Evolutionary conservation across 2,113 vertebrate species (phyloP), one percentile per base, ranked within the genome.

Genomic region (Glareola pratincola): DNA sequence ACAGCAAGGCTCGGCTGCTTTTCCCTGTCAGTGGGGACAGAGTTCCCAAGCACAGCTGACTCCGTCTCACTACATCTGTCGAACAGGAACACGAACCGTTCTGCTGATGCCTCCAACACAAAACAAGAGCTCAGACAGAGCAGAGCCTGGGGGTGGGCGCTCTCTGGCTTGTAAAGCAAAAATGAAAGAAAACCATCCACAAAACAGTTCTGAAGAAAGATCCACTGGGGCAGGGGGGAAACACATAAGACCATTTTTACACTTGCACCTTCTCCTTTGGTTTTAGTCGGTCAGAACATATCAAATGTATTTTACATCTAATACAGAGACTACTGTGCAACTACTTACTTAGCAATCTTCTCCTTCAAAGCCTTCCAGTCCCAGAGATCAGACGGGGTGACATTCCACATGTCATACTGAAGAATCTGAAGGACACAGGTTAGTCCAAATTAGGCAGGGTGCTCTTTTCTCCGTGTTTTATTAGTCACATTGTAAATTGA

Each of bases 331-430:
- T 39, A 39, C 66, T 1, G 0, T 8, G 60, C 14, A 19, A 21
- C 8, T 17, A 98, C 99, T 98, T 97, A 99, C 99, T 98, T 98
- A 15, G 99, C 99, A 93, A 99, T 99, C 97, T 99, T 99, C 96
- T 99, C 98, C 96, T 99, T 99, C 9, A 99, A 74, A 5, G 96
- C 94, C 11, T 97, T 98, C 99, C 99, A 99, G 97, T 99, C 99
- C 98, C 98, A 99, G 4, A 99, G 96, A 45, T 99, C 98, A 12
- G 99, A 99, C 2, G 99, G 99, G 12, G 97, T 99, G 92, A 98
- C 98, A 2, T 98, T 97, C 99, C 99, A 99, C 99, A 99, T 99
- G 96, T 99, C 99, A 20, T 99, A 99, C 97, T 99, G 99, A 53
- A 99, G 98, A 76, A 99, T 98, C 99, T 99, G 95, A 72, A 83